Base-by-base conservation (phyloP, 1,140 invertebrate genomes). In the Ooceraea biroi region DNA sequence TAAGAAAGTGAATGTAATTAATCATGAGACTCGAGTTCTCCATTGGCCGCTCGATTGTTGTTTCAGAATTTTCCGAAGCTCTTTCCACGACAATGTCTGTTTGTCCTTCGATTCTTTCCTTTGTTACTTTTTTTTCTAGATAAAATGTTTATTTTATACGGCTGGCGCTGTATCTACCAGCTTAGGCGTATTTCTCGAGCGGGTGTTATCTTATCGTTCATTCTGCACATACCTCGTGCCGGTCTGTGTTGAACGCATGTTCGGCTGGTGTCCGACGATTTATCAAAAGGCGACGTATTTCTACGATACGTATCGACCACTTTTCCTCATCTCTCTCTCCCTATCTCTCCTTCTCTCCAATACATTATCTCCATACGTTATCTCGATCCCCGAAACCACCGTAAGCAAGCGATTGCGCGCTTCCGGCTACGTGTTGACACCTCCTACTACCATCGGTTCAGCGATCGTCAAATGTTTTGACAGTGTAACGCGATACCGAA, bases 281-380 rank as follows among this genome's bases (percentile, higher is more conserved):
- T 65, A 50, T 36, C 41, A n/a, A 76, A 36, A 76, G 19, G 19
- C 17, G 5, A 12, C 1, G 12, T 50, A 36, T 65, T 65, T 50
- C 46, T 61, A 17, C 25, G 41, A 76, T 63, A 46, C 17, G 27
- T 14, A 74, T 46, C 19, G 19, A 73, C 10, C 5, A 61, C 61
- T 60, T 60, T 30, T 41, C n/a, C 36, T 36, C 7, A 2, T 36
- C 36, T 36, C 36, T 36, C 36, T 36, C 36, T 36, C 36, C 36
- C 36, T 36, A 2, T 36, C 36, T 36, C 36, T 36, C 36, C 36
- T 7, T 36, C 36, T 7, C 36, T 36, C 36, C 36, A 76, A 36
- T 11, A n/a, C 44, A 65, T 17, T 60, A 41, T 71, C 55, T n/a
- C n/a, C n/a, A n/a, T n/a, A n/a, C n/a, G 44, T 76, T 61, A 74